phyloP scores from a whole-genome alignment of 2,113 vertebrate species.

The Falco punctatus region DNA sequence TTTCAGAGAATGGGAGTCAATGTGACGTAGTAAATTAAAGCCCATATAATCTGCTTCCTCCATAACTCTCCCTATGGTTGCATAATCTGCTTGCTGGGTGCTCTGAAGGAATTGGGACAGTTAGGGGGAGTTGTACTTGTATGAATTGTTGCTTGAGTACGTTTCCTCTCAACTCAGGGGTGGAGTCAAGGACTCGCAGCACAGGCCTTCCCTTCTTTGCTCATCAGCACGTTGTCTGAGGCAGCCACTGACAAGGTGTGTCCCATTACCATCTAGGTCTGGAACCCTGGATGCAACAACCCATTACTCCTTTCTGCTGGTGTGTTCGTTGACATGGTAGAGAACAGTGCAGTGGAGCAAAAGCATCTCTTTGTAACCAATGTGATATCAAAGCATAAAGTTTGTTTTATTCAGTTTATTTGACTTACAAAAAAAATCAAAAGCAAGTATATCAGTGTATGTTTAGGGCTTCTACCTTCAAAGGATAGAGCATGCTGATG shows the following conservation, averaged over 20 bases:
- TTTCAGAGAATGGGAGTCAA: neutral
- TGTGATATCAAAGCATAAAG: neutral
- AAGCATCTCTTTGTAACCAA: neutral
- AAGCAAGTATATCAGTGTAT: neutral
- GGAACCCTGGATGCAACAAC: neutral
- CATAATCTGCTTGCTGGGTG: neutral
- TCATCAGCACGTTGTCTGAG: neutral
- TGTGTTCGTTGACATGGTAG: accelerated
- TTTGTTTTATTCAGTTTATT: neutral
- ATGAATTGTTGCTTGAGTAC: neutral
- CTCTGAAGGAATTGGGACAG: neutral
- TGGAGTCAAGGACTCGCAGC: neutral
- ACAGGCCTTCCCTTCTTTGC: neutral
- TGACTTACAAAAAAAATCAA: neutral
- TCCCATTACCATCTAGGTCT: neutral
- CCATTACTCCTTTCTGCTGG: neutral
- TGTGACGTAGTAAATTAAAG: neutral
- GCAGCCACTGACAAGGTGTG: neutral
- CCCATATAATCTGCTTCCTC: neutral
- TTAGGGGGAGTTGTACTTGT: neutral
- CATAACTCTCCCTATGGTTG: neutral
- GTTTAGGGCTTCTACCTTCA: neutral
- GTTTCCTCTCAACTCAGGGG: neutral
- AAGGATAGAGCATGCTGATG: neutral
- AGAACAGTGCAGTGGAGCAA: neutral